Evolutionary conservation across 2,888 invertebrate genomes (phyloP).

Genomic region (Tryphoninae sp.): DNA sequence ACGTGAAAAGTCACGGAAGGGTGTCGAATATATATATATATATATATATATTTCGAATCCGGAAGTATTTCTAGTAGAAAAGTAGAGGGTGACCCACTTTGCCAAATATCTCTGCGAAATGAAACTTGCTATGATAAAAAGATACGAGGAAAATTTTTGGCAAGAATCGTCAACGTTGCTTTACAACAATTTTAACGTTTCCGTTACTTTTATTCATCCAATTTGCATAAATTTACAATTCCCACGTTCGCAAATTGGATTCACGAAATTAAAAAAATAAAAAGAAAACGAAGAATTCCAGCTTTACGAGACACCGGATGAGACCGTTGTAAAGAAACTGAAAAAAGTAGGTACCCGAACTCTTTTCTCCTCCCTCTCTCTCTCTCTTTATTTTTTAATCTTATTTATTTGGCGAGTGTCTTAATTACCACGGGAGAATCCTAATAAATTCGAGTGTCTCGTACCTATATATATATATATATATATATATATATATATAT

Average conservation of each 20-base stretch:
- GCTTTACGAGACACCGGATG: too few relatives aligned
- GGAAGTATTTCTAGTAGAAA: conserved; percentile 14
- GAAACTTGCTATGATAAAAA: conserved; percentile 22
- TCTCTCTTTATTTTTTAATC: not conserved
- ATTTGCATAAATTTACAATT: too few relatives aligned
- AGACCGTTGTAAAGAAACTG: too few relatives aligned
- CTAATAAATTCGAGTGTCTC: not conserved
- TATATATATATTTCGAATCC: conserved; percentile 6
- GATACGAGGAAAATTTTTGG: not conserved
- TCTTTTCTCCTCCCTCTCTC: not conserved
- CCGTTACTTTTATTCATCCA: not conserved
- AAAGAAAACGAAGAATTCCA: too few relatives aligned
- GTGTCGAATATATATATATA: too few relatives aligned
- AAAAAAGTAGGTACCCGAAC: too few relatives aligned
- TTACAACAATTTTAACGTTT: not conserved
- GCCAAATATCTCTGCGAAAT: conserved; percentile 2
- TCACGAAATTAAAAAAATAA: too few relatives aligned
- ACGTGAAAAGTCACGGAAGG: conserved; percentile 6
- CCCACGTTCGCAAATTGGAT: not conserved
- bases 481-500: not conserved
- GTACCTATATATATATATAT: not conserved
- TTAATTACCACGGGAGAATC: conserved; percentile 17
- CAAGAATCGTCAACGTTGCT: not conserved
- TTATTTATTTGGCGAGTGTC: conserved; percentile 11
- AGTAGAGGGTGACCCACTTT: conserved; percentile 43